These are phyloP conservation scores for Solenopsis invicta DNA, from an alignment of 1,140 invertebrate genomes.

Conservation along the genomic window DNA sequence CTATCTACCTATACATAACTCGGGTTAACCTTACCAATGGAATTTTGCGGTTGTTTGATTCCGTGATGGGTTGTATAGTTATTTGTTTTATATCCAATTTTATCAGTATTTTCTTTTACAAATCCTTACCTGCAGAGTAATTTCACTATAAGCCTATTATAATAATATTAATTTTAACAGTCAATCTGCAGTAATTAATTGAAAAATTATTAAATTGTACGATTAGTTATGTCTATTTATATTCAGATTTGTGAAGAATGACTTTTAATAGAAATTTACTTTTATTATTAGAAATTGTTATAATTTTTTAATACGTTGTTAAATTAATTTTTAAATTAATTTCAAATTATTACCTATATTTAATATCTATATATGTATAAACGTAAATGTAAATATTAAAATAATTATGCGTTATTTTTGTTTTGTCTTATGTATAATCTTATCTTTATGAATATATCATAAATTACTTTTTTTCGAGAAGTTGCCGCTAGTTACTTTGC, in stretches of 20 bases:
- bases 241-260: constrained; percentile 2
- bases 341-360: neutral
- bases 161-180: neutral
- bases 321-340: neutral
- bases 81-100: constrained; percentile 41
- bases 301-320: constrained; percentile 1
- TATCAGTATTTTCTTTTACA: neutral
- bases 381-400: neutral
- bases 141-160: neutral
- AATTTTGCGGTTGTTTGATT: constrained; percentile 52
- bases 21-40: constrained; percentile 39
- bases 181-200: neutral
- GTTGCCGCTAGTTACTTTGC: neutral
- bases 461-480: neutral
- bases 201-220: constrained; percentile 2
- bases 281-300: neutral
- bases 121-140: neutral
- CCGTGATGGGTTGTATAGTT: constrained; percentile 11
- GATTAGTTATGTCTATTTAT: neutral
- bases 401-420: neutral
- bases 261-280: constrained; percentile 4
- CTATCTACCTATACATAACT: neutral
- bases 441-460: neutral
- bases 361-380: neutral
- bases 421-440: neutral